phyloP scores from a whole-genome alignment of 1,140 invertebrate genomes.

The Drosophila parabipectinata region DNA sequence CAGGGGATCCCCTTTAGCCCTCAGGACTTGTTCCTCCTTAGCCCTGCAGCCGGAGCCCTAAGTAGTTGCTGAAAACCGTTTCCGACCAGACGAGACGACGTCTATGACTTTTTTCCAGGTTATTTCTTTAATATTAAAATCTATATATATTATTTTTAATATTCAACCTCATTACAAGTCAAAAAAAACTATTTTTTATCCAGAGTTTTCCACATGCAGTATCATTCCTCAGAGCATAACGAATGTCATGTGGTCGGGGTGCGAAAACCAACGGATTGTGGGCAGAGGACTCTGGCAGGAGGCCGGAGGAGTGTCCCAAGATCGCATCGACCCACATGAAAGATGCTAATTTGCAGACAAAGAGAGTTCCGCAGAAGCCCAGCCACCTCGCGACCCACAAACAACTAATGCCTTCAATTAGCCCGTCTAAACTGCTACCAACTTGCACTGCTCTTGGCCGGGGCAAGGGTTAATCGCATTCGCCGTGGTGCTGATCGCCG shows the following conservation, averaged over 20 bases:
- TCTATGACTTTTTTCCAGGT: not conserved
- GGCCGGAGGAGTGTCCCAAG: constrained; percentile 37
- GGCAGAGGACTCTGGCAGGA: constrained; percentile 25
- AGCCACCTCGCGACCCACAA: constrained; percentile 67
- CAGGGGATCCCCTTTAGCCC: constrained; percentile 39
- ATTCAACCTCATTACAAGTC: too few relatives aligned
- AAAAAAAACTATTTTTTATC: not conserved
- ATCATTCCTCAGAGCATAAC: constrained; percentile 29
- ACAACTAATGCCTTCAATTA: constrained; percentile 81
- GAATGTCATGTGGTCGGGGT: constrained; percentile 48
- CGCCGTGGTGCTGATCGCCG: constrained; percentile 63
- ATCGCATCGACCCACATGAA: constrained; percentile 53
- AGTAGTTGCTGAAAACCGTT: constrained; percentile 7
- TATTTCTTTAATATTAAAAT: too few relatives aligned
- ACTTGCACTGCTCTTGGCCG: not conserved
- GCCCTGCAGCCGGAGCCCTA: not conserved
- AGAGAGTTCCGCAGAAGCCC: constrained; percentile 55
- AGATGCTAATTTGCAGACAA: constrained; percentile 72
- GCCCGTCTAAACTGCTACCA: constrained; percentile 58
- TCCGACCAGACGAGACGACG: constrained; percentile 34
- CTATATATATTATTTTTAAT: too few relatives aligned
- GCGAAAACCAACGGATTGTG: constrained; percentile 65
- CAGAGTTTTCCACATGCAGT: constrained; percentile 1
- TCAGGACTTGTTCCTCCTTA: not conserved
- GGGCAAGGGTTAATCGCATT: constrained; percentile 71